These are phyloP conservation scores for Metridium senile DNA, from an alignment of 92 coral and sea anemone species.

Conservation along the genomic window DNA sequence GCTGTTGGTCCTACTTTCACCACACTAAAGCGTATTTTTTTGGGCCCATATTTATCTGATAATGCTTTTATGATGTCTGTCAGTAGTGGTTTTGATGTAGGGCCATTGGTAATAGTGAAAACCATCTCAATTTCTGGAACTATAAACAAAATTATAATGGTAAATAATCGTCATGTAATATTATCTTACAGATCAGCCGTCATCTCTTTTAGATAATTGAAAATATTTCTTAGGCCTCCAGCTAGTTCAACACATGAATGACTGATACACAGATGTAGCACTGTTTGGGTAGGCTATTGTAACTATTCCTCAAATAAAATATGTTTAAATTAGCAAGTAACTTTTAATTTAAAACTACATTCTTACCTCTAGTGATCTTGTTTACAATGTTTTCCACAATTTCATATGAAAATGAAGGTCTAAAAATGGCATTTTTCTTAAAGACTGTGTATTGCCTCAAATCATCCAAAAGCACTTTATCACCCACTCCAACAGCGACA, in stretches of 20 bases:
- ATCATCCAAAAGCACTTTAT: background rate
- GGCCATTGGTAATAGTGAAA: conserved; percentile 7
- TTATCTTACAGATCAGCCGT: too few species aligned
- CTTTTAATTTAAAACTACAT: too few species aligned
- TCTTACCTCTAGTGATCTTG: conserved; percentile 32
- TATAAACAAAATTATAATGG: conserved; percentile 11
- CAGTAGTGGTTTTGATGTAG: conserved; percentile 8
- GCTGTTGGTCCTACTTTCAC: conserved; percentile 14
- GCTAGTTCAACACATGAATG: too few species aligned
- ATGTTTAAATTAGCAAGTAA: too few species aligned
- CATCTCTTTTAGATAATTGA: too few species aligned
- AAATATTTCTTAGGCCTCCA: too few species aligned
- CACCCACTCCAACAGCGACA: conserved; percentile 20
- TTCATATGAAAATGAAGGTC: background rate
- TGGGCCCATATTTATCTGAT: conserved; percentile 35
- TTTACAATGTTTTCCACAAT: conserved; percentile 9
- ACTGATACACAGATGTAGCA: too few species aligned
- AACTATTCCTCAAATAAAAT: too few species aligned
- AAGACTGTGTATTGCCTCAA: conserved; percentile 7
- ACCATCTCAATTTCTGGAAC: conserved; percentile 38
- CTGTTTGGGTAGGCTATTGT: too few species aligned
- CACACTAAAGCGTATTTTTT: conserved; percentile 29
- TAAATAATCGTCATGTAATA: too few species aligned
- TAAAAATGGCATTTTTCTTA: conserved; percentile 22
- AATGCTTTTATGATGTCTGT: conserved; percentile 2